Conservation (phyloP, 2,888 invertebrate genomes). For the Cephus sareptanus region DNA sequence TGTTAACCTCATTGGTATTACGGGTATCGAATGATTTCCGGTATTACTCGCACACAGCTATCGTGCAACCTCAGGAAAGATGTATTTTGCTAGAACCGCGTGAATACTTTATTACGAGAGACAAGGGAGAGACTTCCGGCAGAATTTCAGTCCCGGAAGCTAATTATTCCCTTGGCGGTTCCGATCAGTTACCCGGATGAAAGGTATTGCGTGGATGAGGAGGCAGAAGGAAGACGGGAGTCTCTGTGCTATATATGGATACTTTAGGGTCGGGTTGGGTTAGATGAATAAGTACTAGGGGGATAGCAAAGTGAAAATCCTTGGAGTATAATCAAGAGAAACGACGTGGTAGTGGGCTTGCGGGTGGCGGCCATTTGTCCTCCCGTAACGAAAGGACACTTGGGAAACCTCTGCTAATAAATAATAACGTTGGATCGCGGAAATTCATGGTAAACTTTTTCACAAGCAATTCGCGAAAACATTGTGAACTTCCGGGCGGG, state of each 20-base stretch:
- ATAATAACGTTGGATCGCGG: background rate
- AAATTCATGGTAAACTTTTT: background rate
- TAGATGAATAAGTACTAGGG: background rate
- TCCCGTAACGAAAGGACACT: background rate
- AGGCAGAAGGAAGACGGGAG: background rate
- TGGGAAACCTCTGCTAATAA: background rate
- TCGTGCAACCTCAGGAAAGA: background rate
- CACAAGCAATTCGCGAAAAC: background rate
- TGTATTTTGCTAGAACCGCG: background rate
- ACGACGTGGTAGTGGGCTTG: background rate
- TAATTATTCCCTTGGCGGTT: constrained; percentile 16
- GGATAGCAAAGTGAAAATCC: background rate
- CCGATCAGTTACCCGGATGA: constrained; percentile 4
- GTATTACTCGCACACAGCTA: background rate
- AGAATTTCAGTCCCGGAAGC: background rate
- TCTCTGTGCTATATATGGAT: background rate
- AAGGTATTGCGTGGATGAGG: background rate
- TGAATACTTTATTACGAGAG: background rate
- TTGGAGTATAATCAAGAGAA: background rate
- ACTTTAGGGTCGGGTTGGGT: background rate
- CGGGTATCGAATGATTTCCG: background rate
- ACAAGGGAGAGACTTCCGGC: background rate
- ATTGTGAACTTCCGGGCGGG: background rate
- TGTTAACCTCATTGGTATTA: background rate
- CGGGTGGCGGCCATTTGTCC: background rate